Base-by-base conservation (phyloP, 2,797 vertebrate genomes). In the Cyprinella venusta region DNA sequence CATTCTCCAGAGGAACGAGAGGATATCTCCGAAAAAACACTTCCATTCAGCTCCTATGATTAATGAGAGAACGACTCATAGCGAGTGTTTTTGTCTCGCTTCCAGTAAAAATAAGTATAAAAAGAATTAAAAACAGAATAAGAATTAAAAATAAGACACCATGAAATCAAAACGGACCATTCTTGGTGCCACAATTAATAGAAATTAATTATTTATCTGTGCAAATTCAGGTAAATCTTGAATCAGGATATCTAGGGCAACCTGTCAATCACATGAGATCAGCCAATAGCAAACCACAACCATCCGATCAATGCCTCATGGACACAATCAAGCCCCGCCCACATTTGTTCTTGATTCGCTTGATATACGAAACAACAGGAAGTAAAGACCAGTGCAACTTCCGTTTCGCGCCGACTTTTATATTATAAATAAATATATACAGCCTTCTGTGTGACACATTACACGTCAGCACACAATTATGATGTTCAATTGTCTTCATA, bases 1-100 rank as follows among this genome's bases (percentile, higher is more conserved):
- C 67, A 65, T 65, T 40, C 80, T 38, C 69, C 13, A 38, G 59
- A 40, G 68, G 64, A 61, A n/a, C 15, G 8, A 8, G 33, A 38
- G n/a, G 59, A 42, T 56, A 59, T 4, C 21, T 59, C 8, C 18
- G 52, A 5, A 76, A 67, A 81, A 74, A 81, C 16, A 45, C 50
- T 16, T 36, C 3, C 9, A 64, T 74, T 65, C 42, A 10, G 45
- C 24, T 19, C 18, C 42, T 50, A 5, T 52, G 56, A 74, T 64
- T 50, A 72, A 50, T 24, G 30, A 36, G 26, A 9, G 10, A 61
- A 26, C 2, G 6, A 6, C 18, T 36, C 15, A 4, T n/a, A 68
- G 38, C n/a, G 10, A 76, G 33, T 2, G 4, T 12, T n/a, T 74
- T n/a, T 74, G 30, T 36, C 26, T 54, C 2, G 2, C 8, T 38